Base-by-base conservation (phyloP, 2,113 vertebrate species). In the Acrocephalus kingi region DNA sequence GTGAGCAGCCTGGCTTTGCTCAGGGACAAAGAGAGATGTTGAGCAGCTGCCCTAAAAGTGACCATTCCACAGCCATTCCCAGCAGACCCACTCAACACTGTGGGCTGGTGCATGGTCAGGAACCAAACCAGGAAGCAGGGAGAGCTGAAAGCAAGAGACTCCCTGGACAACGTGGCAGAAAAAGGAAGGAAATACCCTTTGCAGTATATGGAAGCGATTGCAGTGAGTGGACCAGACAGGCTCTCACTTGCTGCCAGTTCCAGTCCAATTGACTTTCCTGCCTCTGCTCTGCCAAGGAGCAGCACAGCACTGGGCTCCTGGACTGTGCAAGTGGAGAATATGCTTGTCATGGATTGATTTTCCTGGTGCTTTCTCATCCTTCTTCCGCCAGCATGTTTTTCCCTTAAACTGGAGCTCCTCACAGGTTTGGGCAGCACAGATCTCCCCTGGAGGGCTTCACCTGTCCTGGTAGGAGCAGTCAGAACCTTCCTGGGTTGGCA, bases 111-210 rank as follows among this genome's bases (percentile, higher is more conserved):
- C 27, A 27, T 1, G 15, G 13, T 17, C 73, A 66, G 55, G 43
- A 86, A 58, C 45, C 39, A 81, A 86, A 39, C 20, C 13, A 18
- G 74, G 31, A 68, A 54, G 28, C 7, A 9, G 33, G 11, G 12
- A 81, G 54, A 66, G 30, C 20, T 30, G 49, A 87, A 63, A 85
- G 33, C 49, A 46, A 88, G 41, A 79, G 78, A n/a, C 0, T 1
- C 6, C 1, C 37, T 37, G 6, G 17, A 51, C 39, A 64, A 48
- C 0, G 1, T 62, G 58, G 66, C 31, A 84, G 58, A 41, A 91
- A 73, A 91, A 87, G 49, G 51, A 87, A 63, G 71, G 69, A 92
- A 96, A 89, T 22, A 30, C 37, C 46, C 31, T 79, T 84, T 49
- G 45, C 25, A 16, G 23, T 33, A 21, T 13, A 19, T 41, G 66